Percentiles rank a stretch among this genome's conserved stretches.
Conservation (phyloP, 2,888 invertebrate species). For the Julus scanicus region DNA sequence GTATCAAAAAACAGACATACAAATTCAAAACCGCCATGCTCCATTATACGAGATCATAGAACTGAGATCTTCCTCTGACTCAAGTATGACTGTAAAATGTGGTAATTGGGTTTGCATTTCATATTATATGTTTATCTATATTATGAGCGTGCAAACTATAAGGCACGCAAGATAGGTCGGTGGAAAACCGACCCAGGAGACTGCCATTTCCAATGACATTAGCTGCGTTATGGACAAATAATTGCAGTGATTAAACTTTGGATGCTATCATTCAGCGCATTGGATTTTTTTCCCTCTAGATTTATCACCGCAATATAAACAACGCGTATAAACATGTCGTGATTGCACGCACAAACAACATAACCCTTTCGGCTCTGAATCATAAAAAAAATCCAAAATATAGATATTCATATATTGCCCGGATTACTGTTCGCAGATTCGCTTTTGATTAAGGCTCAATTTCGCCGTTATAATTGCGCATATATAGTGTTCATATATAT, state of each 20-base stretch:
- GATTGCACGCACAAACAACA: background rate
- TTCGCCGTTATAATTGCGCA: background rate
- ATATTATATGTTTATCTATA: too few species aligned
- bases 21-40: too few species aligned
- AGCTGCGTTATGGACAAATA: slow-evolving; percentile 14
- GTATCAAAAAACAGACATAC: too few species aligned
- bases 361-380: background rate
- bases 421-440: slow-evolving; percentile 18
- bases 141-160: too few species aligned
- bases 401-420: background rate
- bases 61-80: background rate
- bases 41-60: background rate
- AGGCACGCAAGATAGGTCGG: background rate
- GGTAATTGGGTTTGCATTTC: background rate
- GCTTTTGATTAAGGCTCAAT: background rate
- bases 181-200: background rate
- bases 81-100: background rate
- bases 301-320: slow-evolving; percentile 5
- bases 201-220: background rate
- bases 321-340: background rate
- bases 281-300: background rate
- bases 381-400: background rate
- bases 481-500: background rate
- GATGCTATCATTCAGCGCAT: background rate
- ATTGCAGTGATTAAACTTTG: slow-evolving; percentile 21